These are phyloP conservation scores for Lepus americanus DNA, from an alignment of 2,113 vertebrate species.

Conservation along the genomic window DNA sequence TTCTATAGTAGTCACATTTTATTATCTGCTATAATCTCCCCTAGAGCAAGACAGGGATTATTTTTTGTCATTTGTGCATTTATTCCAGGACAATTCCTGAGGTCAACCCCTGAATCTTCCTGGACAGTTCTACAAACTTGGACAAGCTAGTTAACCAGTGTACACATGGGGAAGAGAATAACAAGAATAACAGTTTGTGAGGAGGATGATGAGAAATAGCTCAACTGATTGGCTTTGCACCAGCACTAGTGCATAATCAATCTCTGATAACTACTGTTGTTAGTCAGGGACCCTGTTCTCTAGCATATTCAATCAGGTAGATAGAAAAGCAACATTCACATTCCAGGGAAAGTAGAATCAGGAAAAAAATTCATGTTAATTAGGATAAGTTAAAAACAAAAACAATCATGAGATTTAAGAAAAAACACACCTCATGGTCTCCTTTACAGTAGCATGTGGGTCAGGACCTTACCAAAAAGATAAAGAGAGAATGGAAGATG, in stretches of 20 bases:
- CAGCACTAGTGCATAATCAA: neutral
- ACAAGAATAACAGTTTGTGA: neutral
- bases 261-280: neutral
- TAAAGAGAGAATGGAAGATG: neutral
- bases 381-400: neutral
- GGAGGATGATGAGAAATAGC: neutral
- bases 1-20: constrained; percentile 5
- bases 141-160: neutral
- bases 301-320: neutral
- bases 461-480: no score
- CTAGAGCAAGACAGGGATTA: neutral
- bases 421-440: neutral
- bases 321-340: neutral
- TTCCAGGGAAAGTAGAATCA: neutral
- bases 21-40: neutral
- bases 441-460: neutral
- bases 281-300: neutral
- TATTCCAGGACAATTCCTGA: neutral
- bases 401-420: neutral
- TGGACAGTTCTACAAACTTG: constrained; percentile 1
- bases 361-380: neutral
- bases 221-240: neutral
- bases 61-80: neutral
- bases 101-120: neutral
- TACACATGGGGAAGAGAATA: neutral